Conservation (phyloP, 92 coral and sea anemone genomes). For the Siderastrea siderea region DNA sequence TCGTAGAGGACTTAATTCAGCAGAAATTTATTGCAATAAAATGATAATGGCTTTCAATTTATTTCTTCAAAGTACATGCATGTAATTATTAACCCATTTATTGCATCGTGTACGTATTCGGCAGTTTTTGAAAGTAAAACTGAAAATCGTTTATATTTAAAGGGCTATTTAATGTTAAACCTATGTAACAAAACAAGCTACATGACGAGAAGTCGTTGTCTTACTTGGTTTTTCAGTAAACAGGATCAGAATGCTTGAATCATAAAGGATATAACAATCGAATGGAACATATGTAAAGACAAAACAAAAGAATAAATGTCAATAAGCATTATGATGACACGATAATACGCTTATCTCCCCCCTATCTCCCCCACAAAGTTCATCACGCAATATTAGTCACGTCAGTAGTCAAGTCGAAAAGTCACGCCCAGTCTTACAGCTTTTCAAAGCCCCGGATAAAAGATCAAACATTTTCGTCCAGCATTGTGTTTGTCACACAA, state of each 20-base stretch:
- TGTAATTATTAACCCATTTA: not conserved
- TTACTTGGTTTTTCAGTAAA: not conserved
- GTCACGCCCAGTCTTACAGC: no score
- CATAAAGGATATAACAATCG: not conserved
- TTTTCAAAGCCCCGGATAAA: no score
- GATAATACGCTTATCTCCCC: no score
- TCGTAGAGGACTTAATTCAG: not conserved
- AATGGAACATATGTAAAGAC: not conserved
- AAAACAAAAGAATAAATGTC: not conserved
- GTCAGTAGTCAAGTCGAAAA: not conserved
- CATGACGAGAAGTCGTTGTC: not conserved
- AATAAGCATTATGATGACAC: not conserved
- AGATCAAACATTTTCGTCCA: no score
- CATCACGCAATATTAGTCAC: conserved; percentile 3
- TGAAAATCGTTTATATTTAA: no score
- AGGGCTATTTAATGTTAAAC: no score
- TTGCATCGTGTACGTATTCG: not conserved
- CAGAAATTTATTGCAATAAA: not conserved
- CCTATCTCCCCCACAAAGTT: not conserved
- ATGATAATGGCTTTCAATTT: not conserved
- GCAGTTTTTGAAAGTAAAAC: not conserved
- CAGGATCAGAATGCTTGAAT: conserved; percentile 2
- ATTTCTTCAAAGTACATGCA: not conserved
- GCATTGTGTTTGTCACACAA: no score
- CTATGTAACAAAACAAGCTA: not conserved